Percentiles rank a stretch among this genome's conserved stretches.
phyloP scores from a whole-genome alignment of 1,140 invertebrate species.

The Stegodyphus mimosarum region DNA sequence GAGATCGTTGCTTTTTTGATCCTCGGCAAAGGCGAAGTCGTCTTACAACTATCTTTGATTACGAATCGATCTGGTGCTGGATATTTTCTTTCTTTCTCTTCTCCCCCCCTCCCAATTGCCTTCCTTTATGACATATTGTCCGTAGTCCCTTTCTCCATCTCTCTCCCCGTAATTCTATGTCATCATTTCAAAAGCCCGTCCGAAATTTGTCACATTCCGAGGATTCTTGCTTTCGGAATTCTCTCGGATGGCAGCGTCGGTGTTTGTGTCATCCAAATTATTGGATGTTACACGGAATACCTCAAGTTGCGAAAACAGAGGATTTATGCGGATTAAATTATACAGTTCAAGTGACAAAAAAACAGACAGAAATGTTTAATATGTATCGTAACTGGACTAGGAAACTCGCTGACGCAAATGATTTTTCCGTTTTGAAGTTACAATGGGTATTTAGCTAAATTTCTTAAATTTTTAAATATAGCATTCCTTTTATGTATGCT shows the following conservation, averaged over 20 bases:
- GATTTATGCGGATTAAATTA: no score
- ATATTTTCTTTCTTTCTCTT: not conserved
- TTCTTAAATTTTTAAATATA: no score
- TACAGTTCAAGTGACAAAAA: no score
- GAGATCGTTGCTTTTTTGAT: not conserved
- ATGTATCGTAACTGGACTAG: no score
- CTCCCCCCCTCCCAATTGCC: not conserved
- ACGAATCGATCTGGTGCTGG: not conserved
- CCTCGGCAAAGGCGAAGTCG: not conserved
- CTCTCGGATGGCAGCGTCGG: not conserved
- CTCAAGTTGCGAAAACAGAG: no score
- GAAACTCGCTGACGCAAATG: no score
- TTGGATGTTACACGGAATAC: no score
- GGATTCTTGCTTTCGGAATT: not conserved
- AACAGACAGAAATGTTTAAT: no score
- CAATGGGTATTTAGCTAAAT: no score
- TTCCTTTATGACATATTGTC: no score
- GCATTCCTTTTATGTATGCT: no score
- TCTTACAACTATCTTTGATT: constrained; percentile 14
- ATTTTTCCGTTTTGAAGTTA: no score
- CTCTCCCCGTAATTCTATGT: constrained; percentile 7
- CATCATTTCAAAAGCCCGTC: constrained; percentile 3
- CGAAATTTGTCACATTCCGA: constrained; percentile 8
- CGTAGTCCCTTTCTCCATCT: not conserved
- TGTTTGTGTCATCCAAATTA: not conserved